A percentile compares a stretch with the other conserved stretches of the same genome.
These are phyloP conservation scores for Lordiphosa fenestrarum DNA, from an alignment of 2,888 invertebrate genomes.

Conservation along the genomic window DNA sequence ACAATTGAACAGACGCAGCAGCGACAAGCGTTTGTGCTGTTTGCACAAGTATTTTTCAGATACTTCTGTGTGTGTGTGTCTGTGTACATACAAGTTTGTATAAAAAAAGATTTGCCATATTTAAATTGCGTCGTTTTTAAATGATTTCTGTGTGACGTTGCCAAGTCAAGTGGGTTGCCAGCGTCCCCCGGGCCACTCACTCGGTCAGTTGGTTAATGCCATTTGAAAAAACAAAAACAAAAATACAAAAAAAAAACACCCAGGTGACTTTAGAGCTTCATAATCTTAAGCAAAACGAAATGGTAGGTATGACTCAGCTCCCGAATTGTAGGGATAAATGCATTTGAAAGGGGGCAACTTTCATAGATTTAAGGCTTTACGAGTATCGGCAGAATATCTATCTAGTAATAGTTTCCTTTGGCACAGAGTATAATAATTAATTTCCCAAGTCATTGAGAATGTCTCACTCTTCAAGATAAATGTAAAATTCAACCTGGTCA, in stretches of 20 bases:
- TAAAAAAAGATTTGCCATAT: conserved; percentile 14
- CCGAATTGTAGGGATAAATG: no score
- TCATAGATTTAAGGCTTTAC: no score
- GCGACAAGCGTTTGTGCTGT: conserved; percentile 3
- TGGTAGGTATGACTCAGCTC: no score
- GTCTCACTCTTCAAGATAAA: no score
- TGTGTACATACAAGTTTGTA: not conserved
- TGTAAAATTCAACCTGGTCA: no score
- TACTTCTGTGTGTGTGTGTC: not conserved
- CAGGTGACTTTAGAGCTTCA: conserved; percentile 4
- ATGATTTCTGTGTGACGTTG: conserved; percentile 22
- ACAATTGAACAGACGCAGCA: conserved; percentile 15
- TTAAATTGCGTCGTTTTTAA: conserved; percentile 25
- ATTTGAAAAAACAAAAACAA: conserved; percentile 18
- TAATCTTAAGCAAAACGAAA: no score
- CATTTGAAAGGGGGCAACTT: no score
- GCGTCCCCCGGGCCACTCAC: conserved; percentile 15
- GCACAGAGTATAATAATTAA: no score
- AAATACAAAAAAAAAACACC: not conserved
- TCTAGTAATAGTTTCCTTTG: no score
- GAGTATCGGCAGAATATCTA: no score
- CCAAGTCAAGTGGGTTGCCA: conserved; percentile 24
- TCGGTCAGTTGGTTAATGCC: conserved; percentile 54
- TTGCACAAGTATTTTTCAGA: not conserved
- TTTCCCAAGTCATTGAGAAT: no score